phyloP scores from a whole-genome alignment of 2,113 vertebrate species.

The Perca flavescens region DNA sequence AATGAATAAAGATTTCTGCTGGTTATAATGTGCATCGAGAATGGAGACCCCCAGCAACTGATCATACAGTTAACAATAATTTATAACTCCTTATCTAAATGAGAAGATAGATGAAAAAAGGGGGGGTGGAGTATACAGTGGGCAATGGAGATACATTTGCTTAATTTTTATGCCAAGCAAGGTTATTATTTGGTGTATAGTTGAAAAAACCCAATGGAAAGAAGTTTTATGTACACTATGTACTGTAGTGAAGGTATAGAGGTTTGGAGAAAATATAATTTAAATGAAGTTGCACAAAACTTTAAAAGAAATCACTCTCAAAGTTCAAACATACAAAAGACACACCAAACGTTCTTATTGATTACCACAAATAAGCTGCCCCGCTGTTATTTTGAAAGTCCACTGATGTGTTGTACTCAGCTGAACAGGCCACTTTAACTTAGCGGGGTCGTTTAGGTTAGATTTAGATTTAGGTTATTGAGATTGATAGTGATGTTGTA shows the following conservation, averaged over 20 bases:
- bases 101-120: neutral
- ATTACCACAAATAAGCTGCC: constrained; percentile 43
- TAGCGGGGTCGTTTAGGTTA: constrained; percentile 41
- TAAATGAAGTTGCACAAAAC: neutral
- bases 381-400: constrained; percentile 39
- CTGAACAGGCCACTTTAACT: constrained; percentile 34
- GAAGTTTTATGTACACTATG: neutral
- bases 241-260: neutral
- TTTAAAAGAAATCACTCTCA: constrained; percentile 10
- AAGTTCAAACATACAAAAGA: constrained; percentile 8
- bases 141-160: neutral
- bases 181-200: neutral
- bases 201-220: neutral
- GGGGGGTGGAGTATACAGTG: neutral
- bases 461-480: constrained; percentile 20
- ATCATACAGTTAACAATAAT: constrained; percentile 28
- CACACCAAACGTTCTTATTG: constrained; percentile 3
- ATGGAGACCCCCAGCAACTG: neutral
- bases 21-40: constrained; percentile 12
- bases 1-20: constrained; percentile 53
- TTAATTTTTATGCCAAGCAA: neutral
- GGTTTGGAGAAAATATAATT: neutral
- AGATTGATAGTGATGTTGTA: constrained; percentile 38
- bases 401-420: constrained; percentile 27
- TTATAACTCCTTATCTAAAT: constrained; percentile 14